A percentile compares a stretch with the other conserved stretches of the same genome.
These are phyloP conservation scores for Nannospalax galili DNA, from an alignment of 2,113 vertebrate genomes.

Conservation along the genomic window DNA sequence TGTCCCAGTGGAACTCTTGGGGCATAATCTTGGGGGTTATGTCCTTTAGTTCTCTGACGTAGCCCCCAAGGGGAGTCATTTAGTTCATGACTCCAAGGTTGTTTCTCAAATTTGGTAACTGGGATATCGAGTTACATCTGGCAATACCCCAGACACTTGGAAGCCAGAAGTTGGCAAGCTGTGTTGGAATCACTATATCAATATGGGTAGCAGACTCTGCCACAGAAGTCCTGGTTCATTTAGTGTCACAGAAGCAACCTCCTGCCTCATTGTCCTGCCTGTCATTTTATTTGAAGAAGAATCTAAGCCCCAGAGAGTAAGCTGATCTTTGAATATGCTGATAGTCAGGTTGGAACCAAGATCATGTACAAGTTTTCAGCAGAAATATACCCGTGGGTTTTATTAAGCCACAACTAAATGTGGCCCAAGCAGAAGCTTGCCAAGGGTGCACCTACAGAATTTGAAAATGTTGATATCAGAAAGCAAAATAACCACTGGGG, in stretches of 20 bases:
- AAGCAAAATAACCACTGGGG: not conserved
- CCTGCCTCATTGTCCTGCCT: not conserved
- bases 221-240: not conserved
- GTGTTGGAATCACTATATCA: not conserved
- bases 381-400: not conserved
- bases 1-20: not conserved
- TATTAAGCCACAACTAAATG: not conserved
- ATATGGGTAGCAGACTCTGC: not conserved
- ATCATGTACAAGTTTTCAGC: not conserved
- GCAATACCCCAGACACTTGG: not conserved
- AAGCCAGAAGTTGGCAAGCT: not conserved
- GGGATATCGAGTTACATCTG: not conserved
- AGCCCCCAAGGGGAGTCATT: too few species aligned
- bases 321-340: not conserved
- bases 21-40: not conserved
- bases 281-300: constrained; percentile 12
- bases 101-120: not conserved
- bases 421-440: not conserved
- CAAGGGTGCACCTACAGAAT: not conserved
- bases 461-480: not conserved
- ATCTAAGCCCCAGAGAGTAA: not conserved
- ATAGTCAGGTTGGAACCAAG: not conserved
- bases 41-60: not conserved
- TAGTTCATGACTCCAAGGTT: not conserved
- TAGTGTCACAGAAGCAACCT: not conserved